Evolutionary conservation across 2,113 vertebrate genomes (phyloP).

Genomic region (Planiliza haematocheilus): DNA sequence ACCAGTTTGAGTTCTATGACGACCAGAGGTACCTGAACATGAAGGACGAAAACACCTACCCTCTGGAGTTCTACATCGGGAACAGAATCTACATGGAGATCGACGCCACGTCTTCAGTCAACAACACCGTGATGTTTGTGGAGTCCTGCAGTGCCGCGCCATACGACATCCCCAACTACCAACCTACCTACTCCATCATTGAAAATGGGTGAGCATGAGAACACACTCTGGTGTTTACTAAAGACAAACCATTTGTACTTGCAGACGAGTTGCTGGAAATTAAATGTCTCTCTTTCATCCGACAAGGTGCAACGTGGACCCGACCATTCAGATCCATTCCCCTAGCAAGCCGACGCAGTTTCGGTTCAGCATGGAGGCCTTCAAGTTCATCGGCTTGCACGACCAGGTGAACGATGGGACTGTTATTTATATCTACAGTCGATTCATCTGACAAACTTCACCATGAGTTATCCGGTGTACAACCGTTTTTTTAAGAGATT

Average conservation of each 20-base stretch:
- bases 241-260: background rate
- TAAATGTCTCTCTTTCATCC: background rate
- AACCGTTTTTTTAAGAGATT: background rate
- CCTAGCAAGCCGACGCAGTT: conserved; percentile 31
- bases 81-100: conserved; percentile 74
- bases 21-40: conserved; percentile 20
- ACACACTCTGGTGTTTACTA: too few species aligned
- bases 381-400: conserved; percentile 77
- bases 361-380: conserved; percentile 76
- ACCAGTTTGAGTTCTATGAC: conserved; percentile 76
- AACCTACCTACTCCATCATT: conserved; percentile 72
- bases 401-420: conserved; percentile 63
- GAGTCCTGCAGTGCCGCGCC: conserved; percentile 79
- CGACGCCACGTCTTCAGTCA: conserved; percentile 55
- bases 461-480: background rate
- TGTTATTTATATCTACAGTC: background rate
- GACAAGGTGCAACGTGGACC: conserved; percentile 67
- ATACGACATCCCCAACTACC: conserved; percentile 70
- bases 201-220: conserved; percentile 68
- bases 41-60: conserved; percentile 47
- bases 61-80: conserved; percentile 60
- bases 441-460: background rate
- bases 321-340: conserved; percentile 54
- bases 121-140: conserved; percentile 77
- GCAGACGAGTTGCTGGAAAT: too few species aligned